phyloP scores from a whole-genome alignment of 2,888 invertebrate species.

The Heliothis peltigera region DNA sequence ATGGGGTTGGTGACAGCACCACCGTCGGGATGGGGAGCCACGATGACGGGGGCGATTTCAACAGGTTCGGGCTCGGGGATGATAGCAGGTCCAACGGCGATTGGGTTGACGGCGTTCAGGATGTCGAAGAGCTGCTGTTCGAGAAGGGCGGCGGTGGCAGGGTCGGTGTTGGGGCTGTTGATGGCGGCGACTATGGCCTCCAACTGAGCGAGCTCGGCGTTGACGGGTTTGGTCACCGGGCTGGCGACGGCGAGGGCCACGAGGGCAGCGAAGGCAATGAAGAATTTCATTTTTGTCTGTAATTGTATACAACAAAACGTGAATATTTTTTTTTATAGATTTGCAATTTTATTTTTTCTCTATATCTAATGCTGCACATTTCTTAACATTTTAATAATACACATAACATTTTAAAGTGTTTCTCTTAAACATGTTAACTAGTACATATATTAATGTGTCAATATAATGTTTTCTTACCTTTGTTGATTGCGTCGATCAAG shows the following conservation, averaged over 20 bases:
- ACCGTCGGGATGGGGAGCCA: slow-evolving; percentile 48
- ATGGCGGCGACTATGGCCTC: slow-evolving; percentile 74
- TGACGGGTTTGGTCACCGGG: slow-evolving; percentile 61
- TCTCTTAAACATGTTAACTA: too few species aligned
- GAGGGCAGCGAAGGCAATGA: slow-evolving; percentile 72
- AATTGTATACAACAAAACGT: slow-evolving; percentile 19
- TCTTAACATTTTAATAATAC: too few species aligned
- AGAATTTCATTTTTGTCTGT: slow-evolving; percentile 78
- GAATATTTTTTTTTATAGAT: too few species aligned
- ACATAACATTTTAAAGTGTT: too few species aligned
- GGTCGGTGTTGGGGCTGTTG: slow-evolving; percentile 75
- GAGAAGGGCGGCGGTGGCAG: slow-evolving; percentile 71
- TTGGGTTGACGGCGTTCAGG: slow-evolving; percentile 54
- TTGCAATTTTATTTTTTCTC: too few species aligned
- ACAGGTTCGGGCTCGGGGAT: slow-evolving; percentile 54
- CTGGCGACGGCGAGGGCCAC: slow-evolving; percentile 71
- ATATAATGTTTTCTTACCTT: slow-evolving; percentile 40
- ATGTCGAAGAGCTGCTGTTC: slow-evolving; percentile 67
- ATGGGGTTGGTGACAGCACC: slow-evolving; percentile 36
- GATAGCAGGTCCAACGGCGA: slow-evolving; percentile 60
- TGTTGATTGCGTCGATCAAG: slow-evolving; percentile 44
- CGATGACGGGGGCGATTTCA: slow-evolving; percentile 55
- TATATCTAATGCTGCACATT: too few species aligned
- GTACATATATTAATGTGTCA: neutral
- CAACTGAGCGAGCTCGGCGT: slow-evolving; percentile 54